A percentile compares a stretch with the other conserved stretches of the same genome.
These are phyloP conservation scores for Corbicula japonica DNA, from an alignment of 2,888 invertebrate species.

Conservation along the genomic window DNA sequence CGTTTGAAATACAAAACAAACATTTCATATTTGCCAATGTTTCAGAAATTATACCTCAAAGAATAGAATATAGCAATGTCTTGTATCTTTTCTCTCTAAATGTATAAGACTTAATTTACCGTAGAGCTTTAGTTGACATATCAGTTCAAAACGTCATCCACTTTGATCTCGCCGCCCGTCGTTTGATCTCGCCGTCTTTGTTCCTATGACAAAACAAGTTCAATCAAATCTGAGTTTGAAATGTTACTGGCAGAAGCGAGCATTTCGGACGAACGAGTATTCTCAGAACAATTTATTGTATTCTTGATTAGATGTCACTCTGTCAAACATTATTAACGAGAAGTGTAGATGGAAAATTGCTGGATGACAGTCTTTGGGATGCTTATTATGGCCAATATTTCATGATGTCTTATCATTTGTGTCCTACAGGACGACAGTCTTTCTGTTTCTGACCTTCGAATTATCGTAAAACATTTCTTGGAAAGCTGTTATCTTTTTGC, in stretches of 20 bases:
- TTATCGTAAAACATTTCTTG: too few species aligned
- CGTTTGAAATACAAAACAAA: too few species aligned
- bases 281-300: constrained; percentile 68
- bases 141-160: constrained; percentile 27
- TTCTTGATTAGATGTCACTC: constrained; percentile 67
- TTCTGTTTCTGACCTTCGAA: too few species aligned
- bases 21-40: too few species aligned
- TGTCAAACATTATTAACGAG: constrained; percentile 71
- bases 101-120: constrained; percentile 39
- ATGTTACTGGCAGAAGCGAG: constrained; percentile 53
- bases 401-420: constrained; percentile 22
- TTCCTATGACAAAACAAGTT: constrained; percentile 58
- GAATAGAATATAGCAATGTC: constrained; percentile 6
- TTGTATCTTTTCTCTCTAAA: constrained; percentile 1
- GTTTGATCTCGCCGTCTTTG: constrained; percentile 36
- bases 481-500: too few species aligned
- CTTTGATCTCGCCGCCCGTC: constrained; percentile 36
- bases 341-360: constrained; percentile 62
- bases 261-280: constrained; percentile 62
- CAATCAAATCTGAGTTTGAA: constrained; percentile 65
- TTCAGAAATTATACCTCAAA: too few species aligned
- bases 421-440: too few species aligned
- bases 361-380: constrained; percentile 50
- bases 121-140: constrained; percentile 44
- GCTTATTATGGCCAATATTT: constrained; percentile 25